Percentiles rank a stretch among this genome's conserved stretches.
phyloP scores from a whole-genome alignment of 2,888 invertebrate genomes.

The Drosophila colorata region DNA sequence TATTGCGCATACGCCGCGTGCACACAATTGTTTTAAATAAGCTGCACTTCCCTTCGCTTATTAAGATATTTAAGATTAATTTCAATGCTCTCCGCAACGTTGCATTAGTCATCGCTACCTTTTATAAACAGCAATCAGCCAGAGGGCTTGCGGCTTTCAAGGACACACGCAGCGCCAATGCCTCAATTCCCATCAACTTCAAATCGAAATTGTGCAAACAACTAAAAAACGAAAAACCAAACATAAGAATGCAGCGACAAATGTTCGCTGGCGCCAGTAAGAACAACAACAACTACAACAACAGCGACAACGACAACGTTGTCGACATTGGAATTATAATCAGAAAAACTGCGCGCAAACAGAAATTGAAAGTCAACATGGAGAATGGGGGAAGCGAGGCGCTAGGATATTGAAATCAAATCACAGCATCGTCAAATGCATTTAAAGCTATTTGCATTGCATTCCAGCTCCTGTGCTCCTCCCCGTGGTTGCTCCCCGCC shows the following conservation, averaged over 20 bases:
- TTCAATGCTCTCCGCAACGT: conserved; percentile 11
- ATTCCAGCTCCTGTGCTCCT: conserved; percentile 42
- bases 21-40: neutral
- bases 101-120: conserved; percentile 9
- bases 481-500: neutral
- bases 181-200: conserved; percentile 21
- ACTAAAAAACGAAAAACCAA: conserved; percentile 4
- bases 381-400: neutral
- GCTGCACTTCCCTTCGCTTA: neutral
- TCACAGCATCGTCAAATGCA: conserved; percentile 77
- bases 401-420: conserved; percentile 70
- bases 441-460: conserved; percentile 78
- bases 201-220: conserved; percentile 28
- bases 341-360: conserved; percentile 61
- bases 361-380: conserved; percentile 78
- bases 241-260: conserved; percentile 21
- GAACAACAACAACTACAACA: neutral
- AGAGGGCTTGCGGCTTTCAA: conserved; percentile 14
- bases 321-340: conserved; percentile 67
- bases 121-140: conserved; percentile 8
- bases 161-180: conserved; percentile 19
- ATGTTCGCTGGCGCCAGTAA: conserved; percentile 29
- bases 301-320: conserved; percentile 3
- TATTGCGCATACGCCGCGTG: no score
- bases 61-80: neutral